Conservation (phyloP, 2,797 vertebrate species). For the Ispidina lecontei region DNA sequence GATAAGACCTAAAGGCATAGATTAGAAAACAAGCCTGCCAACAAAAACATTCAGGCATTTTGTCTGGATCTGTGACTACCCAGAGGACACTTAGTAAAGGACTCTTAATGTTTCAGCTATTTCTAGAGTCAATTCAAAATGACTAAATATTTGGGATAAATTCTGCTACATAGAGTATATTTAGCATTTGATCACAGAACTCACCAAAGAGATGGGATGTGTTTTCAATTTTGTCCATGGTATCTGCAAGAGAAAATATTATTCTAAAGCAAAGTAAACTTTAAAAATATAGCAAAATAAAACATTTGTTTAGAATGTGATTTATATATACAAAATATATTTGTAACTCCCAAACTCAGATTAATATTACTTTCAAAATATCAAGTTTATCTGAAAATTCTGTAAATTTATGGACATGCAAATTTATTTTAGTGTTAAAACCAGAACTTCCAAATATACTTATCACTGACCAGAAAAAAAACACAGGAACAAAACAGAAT, state of each 20-base stretch:
- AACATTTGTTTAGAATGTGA: background rate
- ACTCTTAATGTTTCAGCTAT: background rate
- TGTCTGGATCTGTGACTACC: background rate
- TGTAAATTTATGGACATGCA: background rate
- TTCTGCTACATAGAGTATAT: background rate
- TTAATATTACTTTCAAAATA: background rate
- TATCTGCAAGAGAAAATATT: constrained; percentile 84
- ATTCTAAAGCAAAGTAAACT: constrained; percentile 23
- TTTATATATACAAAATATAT: background rate
- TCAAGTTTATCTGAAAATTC: background rate
- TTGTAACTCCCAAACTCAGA: background rate
- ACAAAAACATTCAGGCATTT: background rate
- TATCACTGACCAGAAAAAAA: background rate
- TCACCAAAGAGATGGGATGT: constrained; percentile 94
- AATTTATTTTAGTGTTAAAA: background rate
- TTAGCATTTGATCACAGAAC: constrained; percentile 57
- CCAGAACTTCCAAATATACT: background rate
- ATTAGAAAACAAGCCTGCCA: background rate
- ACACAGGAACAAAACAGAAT: background rate
- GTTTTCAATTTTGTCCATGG: constrained; percentile 99
- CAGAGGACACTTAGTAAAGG: background rate
- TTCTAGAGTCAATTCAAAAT: background rate
- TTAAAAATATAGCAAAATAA: background rate
- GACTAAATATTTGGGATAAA: background rate
- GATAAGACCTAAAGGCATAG: background rate